Evolutionary conservation across 2,113 vertebrate species (phyloP), one percentile per base, ranked within the genome.

Genomic region (Bothrops jararaca): DNA sequence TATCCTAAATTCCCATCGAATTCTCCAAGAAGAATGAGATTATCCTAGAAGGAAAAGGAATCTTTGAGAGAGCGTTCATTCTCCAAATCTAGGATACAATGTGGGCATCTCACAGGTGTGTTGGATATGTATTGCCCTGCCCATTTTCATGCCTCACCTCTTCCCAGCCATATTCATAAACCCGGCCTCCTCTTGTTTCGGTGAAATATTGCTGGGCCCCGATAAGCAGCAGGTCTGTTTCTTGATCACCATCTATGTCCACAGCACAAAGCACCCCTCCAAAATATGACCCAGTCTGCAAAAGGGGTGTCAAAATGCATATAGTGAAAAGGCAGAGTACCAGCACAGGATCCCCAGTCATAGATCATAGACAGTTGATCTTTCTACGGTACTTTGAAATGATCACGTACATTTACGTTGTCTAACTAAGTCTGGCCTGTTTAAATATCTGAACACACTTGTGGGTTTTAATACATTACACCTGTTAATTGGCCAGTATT

Each of bases 241-340:
- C 90, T 0, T 95, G 3, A 60, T 98, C 95, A 3, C 12, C 1
- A 42, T 98, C 88, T 89, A 98, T 0, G 23, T 98, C 97, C 95
- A 98, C 92, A 4, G 96, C 95, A 94, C 98, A 98, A 88, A 98
- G 95, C 85, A 97, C 98, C 1, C 98, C 98, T 10, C 98, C 98
- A 90, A 98, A 99, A 94, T 98, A 99, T 94, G 97, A 97, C 74
- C 98, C 98, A 42, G 96, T 97, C 97, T 98, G 97, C 89, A 95
- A 95, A 94, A 91, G n/a, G n/a, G 85, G 18, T 7, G 56, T 52
- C 26, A 3, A 45, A 50, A 80, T 4, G 22, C 1, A 26, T 8
- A 50, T 20, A 29, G 6, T 48, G 7, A 52, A 53, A 74, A 7
- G 34, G 24, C 42, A 85, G 74, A 8, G 50, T 34, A 42, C 2